phyloP scores from a whole-genome alignment of 2,888 invertebrate species.

The Anthrax anthrax region DNA sequence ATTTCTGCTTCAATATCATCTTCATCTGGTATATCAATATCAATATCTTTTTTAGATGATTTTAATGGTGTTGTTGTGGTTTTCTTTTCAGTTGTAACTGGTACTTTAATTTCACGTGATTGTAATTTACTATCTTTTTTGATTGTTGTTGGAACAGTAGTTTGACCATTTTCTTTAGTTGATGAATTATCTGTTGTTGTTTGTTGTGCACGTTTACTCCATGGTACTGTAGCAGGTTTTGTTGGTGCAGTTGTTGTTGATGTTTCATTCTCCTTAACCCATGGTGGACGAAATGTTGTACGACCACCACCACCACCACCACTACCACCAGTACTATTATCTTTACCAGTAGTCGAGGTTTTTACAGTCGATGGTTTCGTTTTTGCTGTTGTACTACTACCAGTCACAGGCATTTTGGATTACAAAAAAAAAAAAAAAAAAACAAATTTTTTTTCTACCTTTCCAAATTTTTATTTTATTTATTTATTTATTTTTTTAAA shows the following conservation, averaged over 20 bases:
- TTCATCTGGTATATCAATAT: slow-evolving; percentile 10
- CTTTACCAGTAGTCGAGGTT: not conserved
- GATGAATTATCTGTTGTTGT: too few species aligned
- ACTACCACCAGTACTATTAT: slow-evolving; percentile 34
- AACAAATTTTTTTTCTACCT: too few species aligned
- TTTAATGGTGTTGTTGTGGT: slow-evolving; percentile 16
- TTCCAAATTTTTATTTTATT: slow-evolving; percentile 6
- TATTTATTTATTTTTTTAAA: too few species aligned
- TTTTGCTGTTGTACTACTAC: slow-evolving; percentile 17
- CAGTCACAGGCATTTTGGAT: slow-evolving; percentile 26
- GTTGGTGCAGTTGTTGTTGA: slow-evolving; percentile 29
- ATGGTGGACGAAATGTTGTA: slow-evolving; percentile 52
- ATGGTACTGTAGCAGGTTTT: slow-evolving; percentile 40
- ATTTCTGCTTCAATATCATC: slow-evolving; percentile 26
- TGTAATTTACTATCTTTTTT: slow-evolving; percentile 18
- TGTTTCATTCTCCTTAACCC: slow-evolving; percentile 49
- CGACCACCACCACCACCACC: slow-evolving; percentile 33
- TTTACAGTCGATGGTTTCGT: not conserved
- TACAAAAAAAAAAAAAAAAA: too few species aligned
- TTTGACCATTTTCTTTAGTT: slow-evolving; percentile 1
- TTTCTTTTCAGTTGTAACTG: slow-evolving; percentile 24
- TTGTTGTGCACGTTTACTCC: slow-evolving; percentile 21
- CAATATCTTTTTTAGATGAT: slow-evolving; percentile 5
- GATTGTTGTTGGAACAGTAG: slow-evolving; percentile 7
- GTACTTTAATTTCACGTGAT: slow-evolving; percentile 30